Base-by-base conservation (phyloP, 2,113 vertebrate genomes). In the Tachuris rubrigastra region DNA sequence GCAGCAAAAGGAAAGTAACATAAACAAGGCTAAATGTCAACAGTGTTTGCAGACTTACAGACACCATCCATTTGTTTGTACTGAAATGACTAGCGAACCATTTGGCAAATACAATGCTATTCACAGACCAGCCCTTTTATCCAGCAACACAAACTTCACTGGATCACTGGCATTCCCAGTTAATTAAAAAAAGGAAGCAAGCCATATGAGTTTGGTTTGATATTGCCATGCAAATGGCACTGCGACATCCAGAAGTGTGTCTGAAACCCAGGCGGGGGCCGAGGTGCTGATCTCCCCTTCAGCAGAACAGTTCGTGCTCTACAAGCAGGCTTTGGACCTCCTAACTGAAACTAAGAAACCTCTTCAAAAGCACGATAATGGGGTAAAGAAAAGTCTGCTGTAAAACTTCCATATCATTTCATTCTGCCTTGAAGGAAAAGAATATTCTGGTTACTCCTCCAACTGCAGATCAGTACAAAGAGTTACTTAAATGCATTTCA, bases 21-120 rank as follows among this genome's bases (percentile, higher is more conserved):
- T 98, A 97, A 98, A 98, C 98, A 98, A 97, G 98, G 98, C 97
- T 97, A 97, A 97, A 98, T 98, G 98, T 98, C 98, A 98, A 96
- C 97, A 96, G 93, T 98, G 98, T 98, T 97, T 98, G 98, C 97
- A 96, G 96, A 98, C 97, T 97, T 97, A 95, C 96, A 98, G 98
- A 98, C 97, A 97, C 97, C 97, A 96, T 97, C 96, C 98, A 96
- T 96, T 97, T 97, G 98, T 98, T 97, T 98, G 98, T 96, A 96
- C 97, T 97, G 98, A 97, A 97, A 97, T 96, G 98, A 97, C 95
- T 97, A 97, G 97, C 82, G 95, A 97, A 97, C 97, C 97, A 97
- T 97, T 97, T 98, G 98, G 98, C 98, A 98, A 97, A 98, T 92
- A 97, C 95, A 96, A 96, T 50, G 86, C 83, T 93, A 92, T 95